Conservation (phyloP, 2,797 vertebrate genomes). For the Pipistrellus kuhlii region DNA sequence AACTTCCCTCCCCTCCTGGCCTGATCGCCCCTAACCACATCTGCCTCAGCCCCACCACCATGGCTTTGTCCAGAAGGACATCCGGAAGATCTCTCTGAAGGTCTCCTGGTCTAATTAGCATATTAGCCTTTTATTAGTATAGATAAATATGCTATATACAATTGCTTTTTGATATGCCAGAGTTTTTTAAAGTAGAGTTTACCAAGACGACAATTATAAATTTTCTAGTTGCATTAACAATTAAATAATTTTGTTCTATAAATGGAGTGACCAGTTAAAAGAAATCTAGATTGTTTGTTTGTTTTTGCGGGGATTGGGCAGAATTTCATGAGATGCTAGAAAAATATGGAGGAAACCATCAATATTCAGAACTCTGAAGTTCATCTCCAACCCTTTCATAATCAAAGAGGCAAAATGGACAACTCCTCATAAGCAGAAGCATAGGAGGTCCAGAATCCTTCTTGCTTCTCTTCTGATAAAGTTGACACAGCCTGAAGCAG, state of each 20-base stretch:
- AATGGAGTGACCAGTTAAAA: background rate
- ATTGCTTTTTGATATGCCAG: background rate
- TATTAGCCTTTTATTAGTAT: no score
- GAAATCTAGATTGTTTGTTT: background rate
- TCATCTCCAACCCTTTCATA: background rate
- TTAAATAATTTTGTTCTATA: background rate
- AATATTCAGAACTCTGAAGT: background rate
- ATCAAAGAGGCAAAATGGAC: background rate
- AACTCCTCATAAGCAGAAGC: background rate
- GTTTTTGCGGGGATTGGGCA: background rate
- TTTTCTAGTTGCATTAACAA: background rate
- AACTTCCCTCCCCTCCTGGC: no score
- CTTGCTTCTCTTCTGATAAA: background rate
- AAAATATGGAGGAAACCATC: background rate
- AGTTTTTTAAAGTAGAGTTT: background rate
- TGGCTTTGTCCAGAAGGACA: no score
- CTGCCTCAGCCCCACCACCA: no score
- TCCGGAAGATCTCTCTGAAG: no score
- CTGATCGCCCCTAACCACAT: no score
- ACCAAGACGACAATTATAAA: background rate
- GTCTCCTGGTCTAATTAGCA: no score
- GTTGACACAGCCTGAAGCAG: background rate
- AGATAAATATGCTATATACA: background rate
- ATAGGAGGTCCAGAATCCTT: background rate
- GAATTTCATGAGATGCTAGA: background rate